phyloP scores from a whole-genome alignment of 2,797 vertebrate genomes.

The Dallia pectoralis region DNA sequence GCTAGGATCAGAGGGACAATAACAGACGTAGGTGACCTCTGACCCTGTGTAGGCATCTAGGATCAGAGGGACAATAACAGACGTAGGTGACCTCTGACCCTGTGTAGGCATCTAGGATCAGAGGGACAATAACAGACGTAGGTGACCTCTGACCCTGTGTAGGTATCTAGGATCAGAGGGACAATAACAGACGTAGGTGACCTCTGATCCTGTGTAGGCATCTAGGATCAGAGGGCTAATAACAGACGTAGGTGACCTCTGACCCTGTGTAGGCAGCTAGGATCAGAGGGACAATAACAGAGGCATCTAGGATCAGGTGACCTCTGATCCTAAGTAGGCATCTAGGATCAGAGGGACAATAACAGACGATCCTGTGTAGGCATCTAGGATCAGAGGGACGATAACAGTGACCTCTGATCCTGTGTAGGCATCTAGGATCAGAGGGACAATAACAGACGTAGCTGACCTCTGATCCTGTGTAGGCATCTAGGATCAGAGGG shows the following conservation, averaged over 20 bases:
- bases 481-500: constrained; percentile 88
- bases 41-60: constrained; percentile 95
- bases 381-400: constrained; percentile 85
- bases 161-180: constrained; percentile 88
- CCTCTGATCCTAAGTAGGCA: constrained; percentile 95
- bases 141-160: constrained; percentile 94
- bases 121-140: too few species aligned
- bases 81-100: constrained; percentile 94
- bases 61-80: too few species aligned
- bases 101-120: constrained; percentile 90
- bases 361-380: constrained; percentile 95
- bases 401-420: constrained; percentile 95
- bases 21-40: constrained; percentile 96
- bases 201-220: constrained; percentile 95
- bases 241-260: constrained; percentile 96
- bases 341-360: too few species aligned
- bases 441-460: too few species aligned
- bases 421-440: constrained; percentile 90
- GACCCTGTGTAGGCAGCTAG: constrained; percentile 95
- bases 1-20: too few species aligned
- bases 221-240: too few species aligned
- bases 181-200: constrained; percentile 96
- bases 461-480: constrained; percentile 94
- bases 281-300: too few species aligned
- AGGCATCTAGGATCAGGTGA: constrained; percentile 89